Percentiles rank a stretch among this genome's conserved stretches.
These are phyloP conservation scores for Chionodraco myersi DNA, from an alignment of 2,113 vertebrate genomes.

Conservation along the genomic window DNA sequence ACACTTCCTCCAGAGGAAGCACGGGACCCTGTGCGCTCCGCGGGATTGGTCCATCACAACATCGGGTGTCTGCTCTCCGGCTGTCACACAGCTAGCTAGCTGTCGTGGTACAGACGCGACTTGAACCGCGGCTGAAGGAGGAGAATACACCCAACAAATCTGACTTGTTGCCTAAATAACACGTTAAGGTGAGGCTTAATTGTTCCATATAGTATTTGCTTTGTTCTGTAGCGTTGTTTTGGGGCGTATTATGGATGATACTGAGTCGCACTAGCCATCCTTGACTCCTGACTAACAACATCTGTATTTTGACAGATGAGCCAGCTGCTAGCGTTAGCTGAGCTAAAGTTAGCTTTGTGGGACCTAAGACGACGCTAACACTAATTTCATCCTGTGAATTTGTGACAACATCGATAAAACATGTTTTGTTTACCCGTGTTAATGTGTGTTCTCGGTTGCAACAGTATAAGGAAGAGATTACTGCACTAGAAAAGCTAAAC, in stretches of 20 bases:
- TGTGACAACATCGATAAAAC: neutral
- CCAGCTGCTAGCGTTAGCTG: slow-evolving; percentile 72
- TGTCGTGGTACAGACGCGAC: slow-evolving; percentile 1
- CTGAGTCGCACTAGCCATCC: slow-evolving; percentile 47
- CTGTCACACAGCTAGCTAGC: slow-evolving; percentile 50
- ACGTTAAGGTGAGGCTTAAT: slow-evolving; percentile 46
- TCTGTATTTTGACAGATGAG: slow-evolving; percentile 69
- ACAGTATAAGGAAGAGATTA: neutral
- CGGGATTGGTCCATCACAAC: slow-evolving; percentile 61
- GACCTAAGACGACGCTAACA: slow-evolving; percentile 1
- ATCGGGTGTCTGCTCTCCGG: slow-evolving; percentile 18
- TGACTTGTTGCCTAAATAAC: neutral
- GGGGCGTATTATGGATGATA: no score
- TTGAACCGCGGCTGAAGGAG: slow-evolving; percentile 16
- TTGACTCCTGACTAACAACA: slow-evolving; percentile 55
- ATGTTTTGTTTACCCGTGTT: neutral
- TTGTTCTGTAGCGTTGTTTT: neutral
- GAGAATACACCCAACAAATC: neutral
- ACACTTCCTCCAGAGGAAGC: slow-evolving; percentile 24
- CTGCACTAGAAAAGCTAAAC: neutral
- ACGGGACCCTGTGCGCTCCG: slow-evolving; percentile 31
- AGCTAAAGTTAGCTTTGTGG: slow-evolving; percentile 35
- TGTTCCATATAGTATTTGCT: neutral
- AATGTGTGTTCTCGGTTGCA: neutral
- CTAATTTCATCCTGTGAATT: neutral